Percentiles rank a stretch among this genome's conserved stretches.
These are phyloP conservation scores for Ormyrus labotus DNA, from an alignment of 2,888 invertebrate species.

Conservation along the genomic window DNA sequence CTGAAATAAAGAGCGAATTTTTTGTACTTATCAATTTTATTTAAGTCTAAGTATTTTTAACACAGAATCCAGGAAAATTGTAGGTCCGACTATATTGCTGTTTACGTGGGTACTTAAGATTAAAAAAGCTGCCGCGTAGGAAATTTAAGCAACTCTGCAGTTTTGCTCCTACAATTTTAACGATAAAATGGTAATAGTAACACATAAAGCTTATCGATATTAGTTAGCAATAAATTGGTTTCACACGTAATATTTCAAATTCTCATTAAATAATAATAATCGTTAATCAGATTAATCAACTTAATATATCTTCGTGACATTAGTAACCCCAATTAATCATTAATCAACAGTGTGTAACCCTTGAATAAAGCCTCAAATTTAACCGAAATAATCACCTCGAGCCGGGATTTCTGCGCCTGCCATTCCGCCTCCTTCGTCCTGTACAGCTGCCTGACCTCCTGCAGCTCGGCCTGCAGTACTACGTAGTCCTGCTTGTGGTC, in stretches of 20 bases:
- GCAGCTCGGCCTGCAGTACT: constrained; percentile 81
- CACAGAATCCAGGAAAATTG: neutral
- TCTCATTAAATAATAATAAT: neutral
- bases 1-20: too few relatives aligned
- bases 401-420: constrained; percentile 83
- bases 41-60: neutral
- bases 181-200: neutral
- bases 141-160: constrained; percentile 25
- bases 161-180: constrained; percentile 8
- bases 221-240: neutral
- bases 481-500: constrained; percentile 81
- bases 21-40: constrained; percentile 46
- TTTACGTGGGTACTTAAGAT: neutral
- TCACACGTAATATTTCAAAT: neutral
- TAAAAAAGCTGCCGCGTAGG: constrained; percentile 1
- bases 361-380: too few relatives aligned
- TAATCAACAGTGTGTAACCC: constrained; percentile 35
- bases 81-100: too few relatives aligned
- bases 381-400: constrained; percentile 78
- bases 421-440: constrained; percentile 83
- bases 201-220: neutral
- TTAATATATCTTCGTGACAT: neutral
- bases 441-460: constrained; percentile 81
- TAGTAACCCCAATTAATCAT: neutral
- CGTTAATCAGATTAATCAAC: neutral